phyloP scores from a whole-genome alignment of 2,888 invertebrate species.

The Apodemia arnacis region DNA sequence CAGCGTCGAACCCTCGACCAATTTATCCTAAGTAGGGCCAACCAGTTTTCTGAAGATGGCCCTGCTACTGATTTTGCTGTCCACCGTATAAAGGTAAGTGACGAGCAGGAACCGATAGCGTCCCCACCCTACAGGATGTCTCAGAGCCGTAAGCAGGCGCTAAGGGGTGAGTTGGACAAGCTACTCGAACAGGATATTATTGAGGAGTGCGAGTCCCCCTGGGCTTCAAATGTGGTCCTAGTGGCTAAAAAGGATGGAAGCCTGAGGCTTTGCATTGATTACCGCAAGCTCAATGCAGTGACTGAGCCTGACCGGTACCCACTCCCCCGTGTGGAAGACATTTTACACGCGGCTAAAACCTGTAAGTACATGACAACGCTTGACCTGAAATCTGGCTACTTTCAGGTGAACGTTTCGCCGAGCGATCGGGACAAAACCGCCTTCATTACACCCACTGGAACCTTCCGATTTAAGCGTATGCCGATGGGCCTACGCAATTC shows the following conservation, averaged over 20 bases:
- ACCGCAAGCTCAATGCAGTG: constrained; percentile 84
- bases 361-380: constrained; percentile 73
- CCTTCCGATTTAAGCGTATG: constrained; percentile 79
- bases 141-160: neutral
- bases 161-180: constrained; percentile 77
- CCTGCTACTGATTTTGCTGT: constrained; percentile 64
- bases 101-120: constrained; percentile 85
- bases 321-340: constrained; percentile 81
- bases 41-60: constrained; percentile 34
- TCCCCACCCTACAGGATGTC: constrained; percentile 87
- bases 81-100: constrained; percentile 84
- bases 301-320: constrained; percentile 84
- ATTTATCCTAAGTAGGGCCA: constrained; percentile 18
- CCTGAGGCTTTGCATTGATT: constrained; percentile 84
- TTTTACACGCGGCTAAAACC: constrained; percentile 78
- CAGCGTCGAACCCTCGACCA: too few species aligned
- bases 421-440: constrained; percentile 74
- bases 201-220: constrained; percentile 82
- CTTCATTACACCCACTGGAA: constrained; percentile 66
- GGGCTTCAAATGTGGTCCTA: constrained; percentile 84
- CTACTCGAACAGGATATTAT: constrained; percentile 82
- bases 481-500: constrained; percentile 77
- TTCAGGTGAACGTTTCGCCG: constrained; percentile 67
- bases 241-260: constrained; percentile 83
- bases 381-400: constrained; percentile 79